A percentile compares a stretch with the other conserved stretches of the same genome.
These are phyloP conservation scores for Rachycentron canadum DNA, from an alignment of 2,797 vertebrate species.

Conservation along the genomic window DNA sequence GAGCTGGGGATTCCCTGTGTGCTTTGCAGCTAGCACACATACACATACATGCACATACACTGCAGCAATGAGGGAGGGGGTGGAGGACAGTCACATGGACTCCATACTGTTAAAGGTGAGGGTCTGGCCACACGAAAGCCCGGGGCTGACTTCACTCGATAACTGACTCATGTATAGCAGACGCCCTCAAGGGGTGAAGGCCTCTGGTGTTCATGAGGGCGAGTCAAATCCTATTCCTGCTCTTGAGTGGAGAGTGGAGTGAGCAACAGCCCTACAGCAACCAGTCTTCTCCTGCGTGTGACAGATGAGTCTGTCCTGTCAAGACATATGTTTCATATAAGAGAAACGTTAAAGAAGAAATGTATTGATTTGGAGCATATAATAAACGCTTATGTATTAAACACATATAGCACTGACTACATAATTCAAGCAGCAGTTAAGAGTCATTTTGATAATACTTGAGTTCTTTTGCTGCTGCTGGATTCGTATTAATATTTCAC, in stretches of 20 bases:
- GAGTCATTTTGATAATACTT: constrained; percentile 33
- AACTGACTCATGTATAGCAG: constrained; percentile 26
- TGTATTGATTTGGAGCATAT: no score
- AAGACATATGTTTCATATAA: not conserved
- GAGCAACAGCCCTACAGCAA: constrained; percentile 31
- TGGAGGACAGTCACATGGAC: constrained; percentile 3
- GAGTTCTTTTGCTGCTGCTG: constrained; percentile 22
- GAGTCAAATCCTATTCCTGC: constrained; percentile 35
- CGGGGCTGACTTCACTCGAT: constrained; percentile 13
- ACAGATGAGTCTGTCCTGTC: not conserved
- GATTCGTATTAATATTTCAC: constrained; percentile 6
- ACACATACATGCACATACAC: not conserved
- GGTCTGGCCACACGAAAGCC: constrained; percentile 36
- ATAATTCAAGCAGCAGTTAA: constrained; percentile 18
- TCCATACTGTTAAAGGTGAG: constrained; percentile 35
- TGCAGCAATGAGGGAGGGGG: constrained; percentile 8
- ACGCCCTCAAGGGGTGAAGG: constrained; percentile 35
- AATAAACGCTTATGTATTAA: no score
- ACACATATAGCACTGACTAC: not conserved
- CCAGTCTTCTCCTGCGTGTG: not conserved
- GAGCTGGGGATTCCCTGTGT: constrained; percentile 65
- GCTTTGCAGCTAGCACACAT: constrained; percentile 23
- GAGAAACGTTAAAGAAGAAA: not conserved
- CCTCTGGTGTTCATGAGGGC: constrained; percentile 32
- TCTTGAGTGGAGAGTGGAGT: constrained; percentile 22